Conservation (phyloP, 92 coral and sea anemone genomes). For the Plumapathes pennacea region DNA sequence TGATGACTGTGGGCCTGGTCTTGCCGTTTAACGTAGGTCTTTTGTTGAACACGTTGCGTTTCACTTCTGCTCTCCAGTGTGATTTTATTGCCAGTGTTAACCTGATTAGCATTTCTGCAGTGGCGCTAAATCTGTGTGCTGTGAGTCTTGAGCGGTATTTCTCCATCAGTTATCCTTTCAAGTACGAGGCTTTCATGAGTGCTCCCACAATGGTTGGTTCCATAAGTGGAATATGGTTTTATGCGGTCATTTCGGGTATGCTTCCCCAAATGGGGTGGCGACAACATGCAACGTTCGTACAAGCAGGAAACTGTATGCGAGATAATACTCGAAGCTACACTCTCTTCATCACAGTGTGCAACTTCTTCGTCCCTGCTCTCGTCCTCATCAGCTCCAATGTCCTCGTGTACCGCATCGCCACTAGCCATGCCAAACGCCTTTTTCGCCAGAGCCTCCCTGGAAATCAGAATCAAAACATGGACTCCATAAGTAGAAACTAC, state of each 20-base stretch:
- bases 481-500: conserved; percentile 57
- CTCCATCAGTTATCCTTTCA: conserved; percentile 68
- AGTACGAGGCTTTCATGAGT: conserved; percentile 60
- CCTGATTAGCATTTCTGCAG: conserved; percentile 60
- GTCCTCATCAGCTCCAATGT: conserved; percentile 53
- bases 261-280: conserved; percentile 80
- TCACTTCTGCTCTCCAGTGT: conserved; percentile 52
- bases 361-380: conserved; percentile 71
- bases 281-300: conserved; percentile 6
- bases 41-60: conserved; percentile 37
- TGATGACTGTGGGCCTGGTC: conserved; percentile 50
- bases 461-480: conserved; percentile 14
- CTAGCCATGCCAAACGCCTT: conserved; percentile 61
- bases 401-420: conserved; percentile 66
- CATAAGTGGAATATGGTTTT: conserved; percentile 54
- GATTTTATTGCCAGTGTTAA: conserved; percentile 41
- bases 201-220: conserved; percentile 24
- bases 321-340: conserved; percentile 45
- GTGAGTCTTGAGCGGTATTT: conserved; percentile 69
- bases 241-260: conserved; percentile 56
- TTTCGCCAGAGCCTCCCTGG: conserved; percentile 19
- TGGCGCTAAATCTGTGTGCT: conserved; percentile 66
- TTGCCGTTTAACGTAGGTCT: conserved; percentile 59
- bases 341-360: conserved; percentile 43
- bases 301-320: conserved; percentile 12